A percentile compares a stretch with the other conserved stretches of the same genome.
phyloP scores from a whole-genome alignment of 2,888 invertebrate species.

The Troides aeacus region DNA sequence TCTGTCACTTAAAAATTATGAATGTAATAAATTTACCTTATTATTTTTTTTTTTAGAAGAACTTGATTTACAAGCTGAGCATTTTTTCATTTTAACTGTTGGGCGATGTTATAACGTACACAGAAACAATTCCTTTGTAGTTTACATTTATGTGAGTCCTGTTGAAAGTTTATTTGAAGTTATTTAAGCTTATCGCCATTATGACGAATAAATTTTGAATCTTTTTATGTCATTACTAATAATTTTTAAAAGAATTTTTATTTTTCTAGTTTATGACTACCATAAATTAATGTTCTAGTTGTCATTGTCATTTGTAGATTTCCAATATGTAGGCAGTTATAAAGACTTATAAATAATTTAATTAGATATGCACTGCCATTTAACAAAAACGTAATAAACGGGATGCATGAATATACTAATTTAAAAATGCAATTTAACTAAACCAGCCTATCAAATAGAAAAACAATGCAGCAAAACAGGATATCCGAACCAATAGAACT shows the following conservation, averaged over 20 bases:
- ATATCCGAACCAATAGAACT: slow-evolving; percentile 50
- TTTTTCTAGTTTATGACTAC: background rate
- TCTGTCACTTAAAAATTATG: background rate
- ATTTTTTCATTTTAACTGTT: slow-evolving; percentile 26
- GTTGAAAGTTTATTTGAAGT: background rate
- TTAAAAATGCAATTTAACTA: slow-evolving; percentile 15
- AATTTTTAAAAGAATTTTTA: background rate
- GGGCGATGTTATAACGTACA: background rate
- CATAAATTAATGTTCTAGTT: slow-evolving; percentile 1
- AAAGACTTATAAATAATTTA: background rate
- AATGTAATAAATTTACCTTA: slow-evolving; percentile 11
- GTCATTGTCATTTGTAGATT: slow-evolving; percentile 14
- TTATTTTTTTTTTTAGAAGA: slow-evolving; percentile 5
- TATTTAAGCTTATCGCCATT: background rate
- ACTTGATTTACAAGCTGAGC: slow-evolving; percentile 9
- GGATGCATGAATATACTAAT: background rate
- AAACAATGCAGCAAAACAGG: slow-evolving; percentile 27
- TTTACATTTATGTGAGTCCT: background rate
- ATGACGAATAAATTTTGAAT: background rate
- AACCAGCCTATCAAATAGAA: slow-evolving; percentile 26
- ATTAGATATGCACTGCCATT: slow-evolving; percentile 13
- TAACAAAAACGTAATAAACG: background rate
- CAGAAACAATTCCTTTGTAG: too few relatives aligned
- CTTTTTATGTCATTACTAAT: background rate
- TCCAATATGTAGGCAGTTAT: background rate